Percentiles rank a stretch among this genome's conserved stretches.
Conservation (phyloP, 2,888 invertebrate species). For the Myopa testacea region DNA sequence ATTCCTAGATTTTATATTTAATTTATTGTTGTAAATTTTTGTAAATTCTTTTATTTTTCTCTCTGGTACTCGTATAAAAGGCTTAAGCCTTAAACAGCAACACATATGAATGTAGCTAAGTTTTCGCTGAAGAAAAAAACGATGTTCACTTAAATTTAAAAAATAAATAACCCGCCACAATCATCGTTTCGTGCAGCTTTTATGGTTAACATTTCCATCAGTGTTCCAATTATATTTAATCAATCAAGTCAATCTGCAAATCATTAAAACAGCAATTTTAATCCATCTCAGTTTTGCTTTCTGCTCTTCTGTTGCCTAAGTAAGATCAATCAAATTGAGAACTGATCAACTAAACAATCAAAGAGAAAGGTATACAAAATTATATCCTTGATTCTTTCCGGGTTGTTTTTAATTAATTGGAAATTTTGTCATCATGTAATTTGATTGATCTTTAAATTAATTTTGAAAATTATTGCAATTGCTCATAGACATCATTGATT, state of each 20-base stretch:
- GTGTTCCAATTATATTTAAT: not conserved
- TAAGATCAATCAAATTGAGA: too few species aligned
- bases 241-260: not conserved
- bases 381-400: too few species aligned
- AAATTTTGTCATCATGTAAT: too few species aligned
- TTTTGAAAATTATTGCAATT: too few species aligned
- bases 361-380: too few species aligned
- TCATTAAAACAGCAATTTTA: not conserved
- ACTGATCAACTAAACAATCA: too few species aligned
- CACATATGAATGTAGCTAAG: conserved; percentile 13
- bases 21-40: not conserved
- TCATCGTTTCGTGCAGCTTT: conserved; percentile 27
- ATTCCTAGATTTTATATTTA: not conserved
- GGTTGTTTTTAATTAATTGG: too few species aligned
- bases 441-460: too few species aligned
- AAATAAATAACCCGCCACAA: conserved; percentile 4
- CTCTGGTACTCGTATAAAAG: conserved; percentile 28
- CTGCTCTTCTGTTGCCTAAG: not conserved
- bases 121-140: conserved; percentile 9
- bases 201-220: conserved; percentile 26
- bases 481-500: too few species aligned
- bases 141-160: conserved; percentile 15
- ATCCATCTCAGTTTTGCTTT: not conserved
- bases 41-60: not conserved
- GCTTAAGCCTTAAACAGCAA: conserved; percentile 36